A percentile compares a stretch with the other conserved stretches of the same genome.
Evolutionary conservation across 35 echinoderm and acorn worm species (phyloP).

Genomic region (Strongylocentrotus purpuratus): DNA sequence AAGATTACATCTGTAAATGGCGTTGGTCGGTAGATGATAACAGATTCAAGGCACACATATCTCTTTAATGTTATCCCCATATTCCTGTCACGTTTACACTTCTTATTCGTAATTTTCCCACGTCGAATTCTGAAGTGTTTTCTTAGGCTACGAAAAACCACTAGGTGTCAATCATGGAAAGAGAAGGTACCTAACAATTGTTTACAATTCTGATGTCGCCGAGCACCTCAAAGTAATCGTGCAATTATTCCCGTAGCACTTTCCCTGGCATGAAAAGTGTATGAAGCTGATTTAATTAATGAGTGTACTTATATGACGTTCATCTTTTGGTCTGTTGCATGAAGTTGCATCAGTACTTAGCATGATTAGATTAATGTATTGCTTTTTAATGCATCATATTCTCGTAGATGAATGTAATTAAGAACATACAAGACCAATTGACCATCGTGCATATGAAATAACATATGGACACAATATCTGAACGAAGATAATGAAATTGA

Average conservation of each 20-base stretch:
- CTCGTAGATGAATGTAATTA: too few species aligned
- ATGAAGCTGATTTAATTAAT: neutral
- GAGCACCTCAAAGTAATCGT: neutral
- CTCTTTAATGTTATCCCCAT: neutral
- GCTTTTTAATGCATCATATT: too few species aligned
- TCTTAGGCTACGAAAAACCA: neutral
- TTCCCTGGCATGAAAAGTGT: neutral
- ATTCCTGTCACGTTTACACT: neutral
- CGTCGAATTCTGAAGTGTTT: neutral
- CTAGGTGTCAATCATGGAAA: neutral
- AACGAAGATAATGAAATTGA: too few species aligned
- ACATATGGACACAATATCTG: too few species aligned
- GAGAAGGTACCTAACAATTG: neutral
- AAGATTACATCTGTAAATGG: too few species aligned
- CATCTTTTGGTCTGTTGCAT: too few species aligned
- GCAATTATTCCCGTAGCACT: neutral
- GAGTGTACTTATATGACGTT: neutral
- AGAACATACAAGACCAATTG: too few species aligned
- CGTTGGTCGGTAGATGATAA: neutral
- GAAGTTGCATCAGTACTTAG: too few species aligned
- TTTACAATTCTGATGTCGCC: neutral
- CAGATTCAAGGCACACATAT: neutral
- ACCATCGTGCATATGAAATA: too few species aligned
- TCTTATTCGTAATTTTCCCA: neutral
- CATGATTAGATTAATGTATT: too few species aligned